A percentile compares a stretch with the other conserved stretches of the same genome.
phyloP scores from a whole-genome alignment of 2,113 vertebrate species.

The Edolisoma coerulescens region DNA sequence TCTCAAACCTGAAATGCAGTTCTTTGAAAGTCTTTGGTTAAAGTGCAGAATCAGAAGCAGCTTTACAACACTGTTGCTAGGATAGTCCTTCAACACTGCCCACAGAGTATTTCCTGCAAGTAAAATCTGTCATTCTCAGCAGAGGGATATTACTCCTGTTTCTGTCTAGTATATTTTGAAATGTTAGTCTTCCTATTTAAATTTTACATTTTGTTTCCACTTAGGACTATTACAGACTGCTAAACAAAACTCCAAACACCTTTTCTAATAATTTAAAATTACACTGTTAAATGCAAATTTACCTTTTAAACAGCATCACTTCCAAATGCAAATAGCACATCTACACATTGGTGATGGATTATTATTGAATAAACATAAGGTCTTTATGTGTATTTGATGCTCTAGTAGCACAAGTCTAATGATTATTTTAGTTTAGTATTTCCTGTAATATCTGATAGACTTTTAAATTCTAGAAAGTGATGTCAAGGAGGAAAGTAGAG shows the following conservation, averaged over 20 bases:
- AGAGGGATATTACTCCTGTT: not conserved
- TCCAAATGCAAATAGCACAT: constrained; percentile 7
- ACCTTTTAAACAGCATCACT: not conserved
- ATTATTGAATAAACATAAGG: constrained; percentile 47
- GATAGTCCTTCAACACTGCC: not conserved
- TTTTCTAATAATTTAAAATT: constrained; percentile 42
- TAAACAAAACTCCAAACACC: constrained; percentile 10
- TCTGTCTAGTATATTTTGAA: not conserved
- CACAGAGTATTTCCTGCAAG: not conserved
- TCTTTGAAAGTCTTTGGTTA: not conserved
- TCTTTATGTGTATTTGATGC: not conserved
- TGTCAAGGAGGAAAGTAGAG: not conserved
- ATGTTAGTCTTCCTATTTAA: constrained; percentile 14
- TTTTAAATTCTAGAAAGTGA: not conserved
- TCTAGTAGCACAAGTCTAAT: not conserved
- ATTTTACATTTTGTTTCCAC: constrained; percentile 45
- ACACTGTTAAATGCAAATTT: constrained; percentile 30
- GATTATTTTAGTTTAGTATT: not conserved
- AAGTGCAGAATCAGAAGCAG: not conserved
- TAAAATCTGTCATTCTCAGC: not conserved
- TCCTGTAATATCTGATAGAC: not conserved
- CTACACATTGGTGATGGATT: not conserved
- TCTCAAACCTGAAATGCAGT: not conserved
- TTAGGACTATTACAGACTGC: constrained; percentile 29
- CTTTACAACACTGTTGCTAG: not conserved